A percentile compares a stretch with the other conserved stretches of the same genome.
Conservation (phyloP, 2,888 invertebrate genomes). For the Nomada hirtipes region DNA sequence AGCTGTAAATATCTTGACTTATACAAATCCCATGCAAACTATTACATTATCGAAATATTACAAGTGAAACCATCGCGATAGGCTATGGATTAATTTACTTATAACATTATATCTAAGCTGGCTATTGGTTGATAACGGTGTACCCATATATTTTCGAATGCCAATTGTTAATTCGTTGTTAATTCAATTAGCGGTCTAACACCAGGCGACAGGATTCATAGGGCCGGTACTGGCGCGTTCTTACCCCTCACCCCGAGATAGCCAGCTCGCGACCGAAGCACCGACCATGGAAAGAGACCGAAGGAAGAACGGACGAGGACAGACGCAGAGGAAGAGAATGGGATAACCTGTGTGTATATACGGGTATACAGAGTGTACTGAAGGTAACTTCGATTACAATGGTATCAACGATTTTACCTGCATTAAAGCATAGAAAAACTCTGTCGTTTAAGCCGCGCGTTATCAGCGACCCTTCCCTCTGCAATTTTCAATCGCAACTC, state of each 20-base stretch:
- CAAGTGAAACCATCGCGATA: too few relatives aligned
- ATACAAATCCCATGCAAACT: too few relatives aligned
- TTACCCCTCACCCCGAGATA: conserved; percentile 70
- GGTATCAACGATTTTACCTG: conserved; percentile 53
- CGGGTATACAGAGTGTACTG: conserved; percentile 68
- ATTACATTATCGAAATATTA: too few relatives aligned
- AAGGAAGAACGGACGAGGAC: conserved; percentile 61
- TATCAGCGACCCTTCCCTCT: neutral
- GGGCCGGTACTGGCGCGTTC: conserved; percentile 53
- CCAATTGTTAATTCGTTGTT: too few relatives aligned
- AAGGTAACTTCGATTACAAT: conserved; percentile 73
- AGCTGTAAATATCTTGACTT: too few relatives aligned
- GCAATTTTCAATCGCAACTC: neutral
- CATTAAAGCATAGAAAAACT: conserved; percentile 31
- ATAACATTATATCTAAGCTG: too few relatives aligned
- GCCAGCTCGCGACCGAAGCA: conserved; percentile 71
- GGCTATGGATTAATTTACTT: too few relatives aligned
- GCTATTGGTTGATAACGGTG: too few relatives aligned
- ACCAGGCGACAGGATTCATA: neutral
- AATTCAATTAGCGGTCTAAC: neutral
- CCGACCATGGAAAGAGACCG: conserved; percentile 71
- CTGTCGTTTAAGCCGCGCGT: conserved; percentile 32
- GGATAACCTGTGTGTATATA: conserved; percentile 62
- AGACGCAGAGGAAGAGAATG: conserved; percentile 53
- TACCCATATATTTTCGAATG: too few relatives aligned